phyloP scores from a whole-genome alignment of 1,140 invertebrate genomes.

The Saccostrea cuccullata region DNA sequence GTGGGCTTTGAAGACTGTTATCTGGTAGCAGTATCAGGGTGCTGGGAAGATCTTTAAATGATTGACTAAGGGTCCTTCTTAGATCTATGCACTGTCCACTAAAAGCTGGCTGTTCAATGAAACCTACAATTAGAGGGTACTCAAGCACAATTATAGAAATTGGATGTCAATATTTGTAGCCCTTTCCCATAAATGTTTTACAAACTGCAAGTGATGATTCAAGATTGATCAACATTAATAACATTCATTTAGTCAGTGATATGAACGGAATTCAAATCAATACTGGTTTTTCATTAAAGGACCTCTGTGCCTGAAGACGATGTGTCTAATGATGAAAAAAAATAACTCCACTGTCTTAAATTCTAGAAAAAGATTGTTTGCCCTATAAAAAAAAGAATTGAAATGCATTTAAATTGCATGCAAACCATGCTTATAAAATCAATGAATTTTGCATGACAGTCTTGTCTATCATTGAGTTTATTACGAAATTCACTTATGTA shows the following conservation, averaged over 20 bases:
- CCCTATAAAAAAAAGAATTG: too few species aligned
- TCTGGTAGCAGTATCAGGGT: not conserved
- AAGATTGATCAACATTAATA: constrained; percentile 19
- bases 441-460: too few species aligned
- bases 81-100: not conserved
- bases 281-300: not conserved
- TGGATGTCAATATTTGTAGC: not conserved
- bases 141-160: not conserved
- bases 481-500: too few species aligned
- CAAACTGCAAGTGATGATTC: not conserved
- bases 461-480: too few species aligned
- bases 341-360: not conserved
- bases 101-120: not conserved
- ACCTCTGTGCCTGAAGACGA: not conserved
- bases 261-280: constrained; percentile 13
- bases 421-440: too few species aligned
- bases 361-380: too few species aligned
- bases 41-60: not conserved
- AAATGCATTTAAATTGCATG: too few species aligned
- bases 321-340: not conserved
- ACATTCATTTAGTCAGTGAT: constrained; percentile 3
- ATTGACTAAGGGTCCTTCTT: not conserved
- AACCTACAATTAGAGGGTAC: not conserved
- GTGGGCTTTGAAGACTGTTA: not conserved
- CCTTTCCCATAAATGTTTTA: not conserved